Evolutionary conservation across 2,113 vertebrate genomes (phyloP).

Genomic region (Hemibagrus wyckioides): DNA sequence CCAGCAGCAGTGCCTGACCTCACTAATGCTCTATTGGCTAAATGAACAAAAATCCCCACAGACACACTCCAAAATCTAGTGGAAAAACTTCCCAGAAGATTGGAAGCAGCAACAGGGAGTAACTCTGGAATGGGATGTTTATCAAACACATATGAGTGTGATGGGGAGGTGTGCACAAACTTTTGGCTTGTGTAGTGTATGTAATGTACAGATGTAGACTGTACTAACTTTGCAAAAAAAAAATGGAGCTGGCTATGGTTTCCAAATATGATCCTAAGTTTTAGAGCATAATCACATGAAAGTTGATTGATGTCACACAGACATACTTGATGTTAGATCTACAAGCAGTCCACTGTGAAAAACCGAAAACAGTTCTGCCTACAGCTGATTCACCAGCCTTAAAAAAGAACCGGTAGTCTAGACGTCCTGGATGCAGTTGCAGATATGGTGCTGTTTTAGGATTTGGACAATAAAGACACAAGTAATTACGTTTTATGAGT

Average conservation of each 20-base stretch:
- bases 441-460: not conserved
- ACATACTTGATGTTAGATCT: not conserved
- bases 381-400: not conserved
- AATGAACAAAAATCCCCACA: not conserved
- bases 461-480: constrained; percentile 1
- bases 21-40: not conserved
- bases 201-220: not conserved
- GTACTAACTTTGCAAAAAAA: not conserved
- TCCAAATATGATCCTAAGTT: not conserved
- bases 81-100: not conserved
- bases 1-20: not conserved
- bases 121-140: not conserved
- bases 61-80: not conserved
- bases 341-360: not conserved
- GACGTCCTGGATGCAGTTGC: not conserved
- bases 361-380: not conserved
- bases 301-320: not conserved
- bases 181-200: not conserved
- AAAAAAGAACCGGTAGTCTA: not conserved
- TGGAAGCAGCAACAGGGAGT: not conserved
- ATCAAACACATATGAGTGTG: not conserved
- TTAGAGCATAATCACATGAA: not conserved
- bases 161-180: not conserved
- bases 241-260: not conserved
- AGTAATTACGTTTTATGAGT: constrained; percentile 15